A percentile compares a stretch with the other conserved stretches of the same genome.
Evolutionary conservation across 2,888 invertebrate species (phyloP).

Genomic region (Agonopterix alstromeriana): DNA sequence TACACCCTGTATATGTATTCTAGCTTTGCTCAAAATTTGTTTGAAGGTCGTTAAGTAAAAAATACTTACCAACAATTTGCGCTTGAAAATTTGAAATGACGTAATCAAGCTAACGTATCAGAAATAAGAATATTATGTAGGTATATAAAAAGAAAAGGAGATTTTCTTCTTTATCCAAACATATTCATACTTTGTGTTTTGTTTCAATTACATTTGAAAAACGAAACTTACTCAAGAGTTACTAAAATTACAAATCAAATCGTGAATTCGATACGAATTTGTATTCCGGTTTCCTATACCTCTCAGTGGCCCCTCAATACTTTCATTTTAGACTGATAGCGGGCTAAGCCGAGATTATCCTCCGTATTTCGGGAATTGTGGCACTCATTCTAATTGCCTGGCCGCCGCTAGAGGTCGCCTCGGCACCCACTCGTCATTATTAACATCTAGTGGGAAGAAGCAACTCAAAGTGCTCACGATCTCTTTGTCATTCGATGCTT

Average conservation of each 20-base stretch:
- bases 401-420: constrained; percentile 3
- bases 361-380: constrained; percentile 10
- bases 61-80: too few relatives aligned
- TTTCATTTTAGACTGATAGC: neutral
- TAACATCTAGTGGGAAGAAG: constrained; percentile 12
- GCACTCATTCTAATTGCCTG: constrained; percentile 40
- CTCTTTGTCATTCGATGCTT: neutral
- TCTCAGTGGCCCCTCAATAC: constrained; percentile 1
- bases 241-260: neutral
- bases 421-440: constrained; percentile 23
- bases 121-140: too few relatives aligned
- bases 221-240: too few relatives aligned
- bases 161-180: too few relatives aligned
- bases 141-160: too few relatives aligned
- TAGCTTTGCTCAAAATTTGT: too few relatives aligned
- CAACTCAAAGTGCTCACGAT: constrained; percentile 7
- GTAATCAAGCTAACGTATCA: too few relatives aligned
- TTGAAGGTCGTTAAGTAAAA: too few relatives aligned
- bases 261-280: constrained; percentile 1
- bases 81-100: too few relatives aligned
- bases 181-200: too few relatives aligned
- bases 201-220: too few relatives aligned
- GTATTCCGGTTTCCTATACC: neutral
- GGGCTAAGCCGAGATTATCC: constrained; percentile 1
- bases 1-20: too few relatives aligned